Evolutionary conservation across 2,888 invertebrate species (phyloP).

Genomic region (Drosophila demipolita): DNA sequence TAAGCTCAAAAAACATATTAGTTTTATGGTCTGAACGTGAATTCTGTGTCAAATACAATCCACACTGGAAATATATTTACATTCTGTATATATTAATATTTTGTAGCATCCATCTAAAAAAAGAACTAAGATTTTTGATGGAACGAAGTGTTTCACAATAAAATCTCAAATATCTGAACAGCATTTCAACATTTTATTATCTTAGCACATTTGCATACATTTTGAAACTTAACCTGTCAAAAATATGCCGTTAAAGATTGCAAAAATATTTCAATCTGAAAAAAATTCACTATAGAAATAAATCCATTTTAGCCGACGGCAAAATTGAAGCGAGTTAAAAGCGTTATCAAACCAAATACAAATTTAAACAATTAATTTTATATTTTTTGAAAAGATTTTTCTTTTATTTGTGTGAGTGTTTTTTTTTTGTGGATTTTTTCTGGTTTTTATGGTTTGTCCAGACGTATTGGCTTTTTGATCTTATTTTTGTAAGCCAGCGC

Average conservation of each 20-base stretch:
- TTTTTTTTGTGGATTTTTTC: constrained; percentile 60
- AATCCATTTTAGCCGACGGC: constrained; percentile 30
- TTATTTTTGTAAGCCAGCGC: constrained; percentile 50
- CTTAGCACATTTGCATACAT: constrained; percentile 23
- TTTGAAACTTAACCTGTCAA: constrained; percentile 11
- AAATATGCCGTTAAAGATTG: not conserved
- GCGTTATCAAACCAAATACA: constrained; percentile 23
- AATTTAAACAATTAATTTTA: constrained; percentile 31
- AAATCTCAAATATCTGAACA: constrained; percentile 57
- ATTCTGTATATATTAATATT: constrained; percentile 18
- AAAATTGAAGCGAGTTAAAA: not conserved
- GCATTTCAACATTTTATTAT: constrained; percentile 24
- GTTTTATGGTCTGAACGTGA: constrained; percentile 25
- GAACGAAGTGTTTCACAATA: constrained; percentile 45
- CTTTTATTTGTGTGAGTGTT: constrained; percentile 71
- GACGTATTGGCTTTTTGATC: constrained; percentile 57
- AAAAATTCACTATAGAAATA: not conserved
- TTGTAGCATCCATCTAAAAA: constrained; percentile 32
- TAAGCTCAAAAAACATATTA: not conserved
- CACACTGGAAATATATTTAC: not conserved
- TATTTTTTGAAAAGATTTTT: constrained; percentile 80
- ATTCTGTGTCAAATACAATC: constrained; percentile 1
- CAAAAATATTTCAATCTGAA: constrained; percentile 15
- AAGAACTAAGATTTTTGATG: constrained; percentile 26
- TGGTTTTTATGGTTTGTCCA: constrained; percentile 52